Percentiles rank a stretch among this genome's conserved stretches.
Conservation (phyloP, 1,140 invertebrate species). For the Bombus affinis region DNA sequence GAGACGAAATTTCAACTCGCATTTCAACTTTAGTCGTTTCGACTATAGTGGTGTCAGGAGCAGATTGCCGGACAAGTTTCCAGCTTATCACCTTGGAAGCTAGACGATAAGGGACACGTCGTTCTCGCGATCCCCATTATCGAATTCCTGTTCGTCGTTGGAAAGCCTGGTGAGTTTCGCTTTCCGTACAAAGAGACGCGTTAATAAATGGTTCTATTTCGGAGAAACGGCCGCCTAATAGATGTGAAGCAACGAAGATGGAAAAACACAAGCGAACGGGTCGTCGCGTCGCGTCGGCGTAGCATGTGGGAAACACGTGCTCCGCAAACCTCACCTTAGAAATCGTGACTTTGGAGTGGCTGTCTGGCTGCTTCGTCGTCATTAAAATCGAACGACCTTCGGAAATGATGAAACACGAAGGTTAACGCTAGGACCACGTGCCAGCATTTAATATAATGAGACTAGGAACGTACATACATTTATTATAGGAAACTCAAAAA, state of each 20-base stretch:
- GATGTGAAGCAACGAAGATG: neutral
- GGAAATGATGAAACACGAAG: neutral
- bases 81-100: slow-evolving; percentile 13
- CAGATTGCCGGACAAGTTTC: slow-evolving; percentile 22
- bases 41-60: neutral
- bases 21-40: neutral
- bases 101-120: slow-evolving; percentile 14
- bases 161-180: neutral
- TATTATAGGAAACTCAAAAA: no score
- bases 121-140: slow-evolving; percentile 34
- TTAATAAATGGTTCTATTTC: slow-evolving; percentile 31
- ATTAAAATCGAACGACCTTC: neutral
- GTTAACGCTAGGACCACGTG: no score
- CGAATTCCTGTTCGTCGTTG: slow-evolving; percentile 20
- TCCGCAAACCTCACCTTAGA: slow-evolving; percentile 10
- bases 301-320: slow-evolving; percentile 57
- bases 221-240: slow-evolving; percentile 24
- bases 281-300: neutral
- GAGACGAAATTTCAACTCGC: neutral
- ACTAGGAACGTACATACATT: no score
- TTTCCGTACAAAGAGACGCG: no score
- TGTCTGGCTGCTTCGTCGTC: neutral
- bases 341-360: neutral
- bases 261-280: slow-evolving; percentile 1
- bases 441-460: no score